Evolutionary conservation across 2,888 invertebrate species (phyloP), one percentile per base, ranked within the genome.

Genomic region (Drosophila bunnanda): DNA sequence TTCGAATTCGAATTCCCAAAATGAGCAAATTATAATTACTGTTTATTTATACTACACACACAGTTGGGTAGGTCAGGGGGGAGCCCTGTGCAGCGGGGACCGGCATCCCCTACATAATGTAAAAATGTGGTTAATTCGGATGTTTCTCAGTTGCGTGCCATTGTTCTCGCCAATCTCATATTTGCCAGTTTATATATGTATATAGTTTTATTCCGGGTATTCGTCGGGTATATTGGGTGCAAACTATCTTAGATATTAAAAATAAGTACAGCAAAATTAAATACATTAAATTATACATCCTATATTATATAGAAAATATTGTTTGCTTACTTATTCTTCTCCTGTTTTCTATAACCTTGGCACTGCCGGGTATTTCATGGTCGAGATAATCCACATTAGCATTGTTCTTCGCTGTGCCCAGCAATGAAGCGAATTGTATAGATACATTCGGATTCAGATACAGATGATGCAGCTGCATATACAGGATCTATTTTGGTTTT

Each of bases 401-500:
- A 25, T 2, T 25, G 30, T 12, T 43, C 13, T 32, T 41, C 13
- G 17, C 17, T 39, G 7, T 10, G 48, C 38, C 50, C 50, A 57
- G 57, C 61, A 62, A 57, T 57, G 48, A 48, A 32, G 58, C 60
- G 61, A 36, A 28, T 62, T 66, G 44, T 66, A 67, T 66, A 66
- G 66, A 64, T 39, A 66, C 68, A 56, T 56, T 30, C 41, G 44
- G 39, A 32, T 30, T 46, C 44, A 4, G 36, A 52, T 30, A 53
- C 54, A 43, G 46, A 53, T 48, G 39, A 68, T 67, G 56, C 55
- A 46, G 53, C 79, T 48, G 44, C 61, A 64, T 66, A 82, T 81
- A 84, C 76, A 80, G 60, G 74, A 78, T 88, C 82, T 82, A 82
- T 82, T 82, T 82, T 75, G 72, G 85, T 77, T 84, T 81, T 79